Percentiles rank a stretch among this genome's conserved stretches.
Evolutionary conservation across 1,140 invertebrate species (phyloP).

Genomic region (Bombus huntii): DNA sequence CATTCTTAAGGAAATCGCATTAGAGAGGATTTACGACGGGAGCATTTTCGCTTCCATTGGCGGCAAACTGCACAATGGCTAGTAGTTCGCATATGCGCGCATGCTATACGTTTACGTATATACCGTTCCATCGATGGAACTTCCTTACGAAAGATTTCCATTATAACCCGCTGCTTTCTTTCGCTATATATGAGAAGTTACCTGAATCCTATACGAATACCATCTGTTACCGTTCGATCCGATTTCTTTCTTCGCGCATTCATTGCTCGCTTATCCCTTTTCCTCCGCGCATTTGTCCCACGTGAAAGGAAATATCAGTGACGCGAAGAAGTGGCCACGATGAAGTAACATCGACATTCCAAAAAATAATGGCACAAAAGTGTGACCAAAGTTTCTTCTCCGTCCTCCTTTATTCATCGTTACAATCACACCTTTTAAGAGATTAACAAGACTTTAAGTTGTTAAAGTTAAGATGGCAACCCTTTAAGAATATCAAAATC

Average conservation of each 20-base stretch:
- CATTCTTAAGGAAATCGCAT: constrained; percentile 22
- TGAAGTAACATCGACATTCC: neutral
- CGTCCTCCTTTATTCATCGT: too few relatives aligned
- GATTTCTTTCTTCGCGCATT: constrained; percentile 31
- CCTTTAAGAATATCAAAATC: too few relatives aligned
- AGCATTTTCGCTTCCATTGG: constrained; percentile 37
- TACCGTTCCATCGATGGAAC: constrained; percentile 33
- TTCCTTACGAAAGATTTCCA: constrained; percentile 44
- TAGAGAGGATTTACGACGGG: constrained; percentile 21
- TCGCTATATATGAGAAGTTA: constrained; percentile 39
- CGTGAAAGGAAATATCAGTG: too few relatives aligned
- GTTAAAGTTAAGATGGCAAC: too few relatives aligned
- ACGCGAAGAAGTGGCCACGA: neutral
- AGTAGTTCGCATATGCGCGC: neutral
- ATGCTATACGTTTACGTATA: neutral
- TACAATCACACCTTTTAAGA: too few relatives aligned
- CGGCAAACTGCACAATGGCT: constrained; percentile 36
- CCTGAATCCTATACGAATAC: constrained; percentile 36
- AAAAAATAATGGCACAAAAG: neutral
- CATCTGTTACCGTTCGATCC: constrained; percentile 22
- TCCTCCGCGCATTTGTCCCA: neutral
- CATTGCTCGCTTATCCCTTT: constrained; percentile 16
- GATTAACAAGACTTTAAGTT: neutral
- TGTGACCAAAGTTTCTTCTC: neutral
- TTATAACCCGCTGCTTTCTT: constrained; percentile 32